Percentiles rank a stretch among this genome's conserved stretches.
phyloP scores from a whole-genome alignment of 2,888 invertebrate genomes.

The Dasysyrphus tricinctus region DNA sequence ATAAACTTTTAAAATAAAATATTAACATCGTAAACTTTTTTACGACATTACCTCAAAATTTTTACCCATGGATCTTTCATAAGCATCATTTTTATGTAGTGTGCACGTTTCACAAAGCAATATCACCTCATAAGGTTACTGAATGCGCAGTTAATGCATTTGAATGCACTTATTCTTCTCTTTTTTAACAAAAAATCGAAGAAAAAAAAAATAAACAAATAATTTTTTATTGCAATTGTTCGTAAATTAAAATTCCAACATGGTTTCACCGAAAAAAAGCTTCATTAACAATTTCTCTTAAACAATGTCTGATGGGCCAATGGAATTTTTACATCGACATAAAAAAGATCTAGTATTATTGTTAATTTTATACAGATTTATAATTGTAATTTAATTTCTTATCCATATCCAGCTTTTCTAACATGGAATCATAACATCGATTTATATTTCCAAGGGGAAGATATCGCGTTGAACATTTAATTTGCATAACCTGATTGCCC shows the following conservation, averaged over 20 bases:
- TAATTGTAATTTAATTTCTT: constrained; percentile 35
- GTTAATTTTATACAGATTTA: background rate
- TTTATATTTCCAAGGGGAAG: background rate
- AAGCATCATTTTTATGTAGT: constrained; percentile 12
- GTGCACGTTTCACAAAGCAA: constrained; percentile 22
- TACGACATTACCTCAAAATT: constrained; percentile 36
- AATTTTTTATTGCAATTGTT: constrained; percentile 27
- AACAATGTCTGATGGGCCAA: constrained; percentile 62
- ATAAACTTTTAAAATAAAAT: constrained; percentile 60
- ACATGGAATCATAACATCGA: constrained; percentile 32
- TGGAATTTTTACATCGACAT: constrained; percentile 48
- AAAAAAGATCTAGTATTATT: background rate
- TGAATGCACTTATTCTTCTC: constrained; percentile 16
- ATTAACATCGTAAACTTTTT: constrained; percentile 64
- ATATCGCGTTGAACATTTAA: constrained; percentile 31
- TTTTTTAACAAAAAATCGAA: background rate
- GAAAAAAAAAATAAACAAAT: background rate
- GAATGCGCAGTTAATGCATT: constrained; percentile 25
- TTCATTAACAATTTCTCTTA: constrained; percentile 42
- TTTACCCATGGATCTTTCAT: constrained; percentile 5
- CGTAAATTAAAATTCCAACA: constrained; percentile 33
- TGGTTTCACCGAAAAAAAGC: constrained; percentile 8
- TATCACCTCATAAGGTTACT: background rate
- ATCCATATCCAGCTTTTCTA: background rate
- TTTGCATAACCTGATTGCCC: constrained; percentile 67